phyloP scores from a whole-genome alignment of 2,113 vertebrate genomes.

The Triplophysa rosa region DNA sequence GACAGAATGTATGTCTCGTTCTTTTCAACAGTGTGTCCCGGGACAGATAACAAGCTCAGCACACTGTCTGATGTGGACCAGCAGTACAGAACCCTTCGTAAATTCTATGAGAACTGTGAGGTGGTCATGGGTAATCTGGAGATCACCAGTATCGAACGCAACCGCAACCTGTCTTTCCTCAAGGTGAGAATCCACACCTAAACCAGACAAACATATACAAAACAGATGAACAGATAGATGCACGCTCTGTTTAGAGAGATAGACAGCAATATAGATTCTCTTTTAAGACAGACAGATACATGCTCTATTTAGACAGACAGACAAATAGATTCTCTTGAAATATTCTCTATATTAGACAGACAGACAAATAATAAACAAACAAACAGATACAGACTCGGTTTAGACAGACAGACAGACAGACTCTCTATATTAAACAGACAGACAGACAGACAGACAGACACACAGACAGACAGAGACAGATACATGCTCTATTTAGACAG shows the following conservation, averaged over 20 bases:
- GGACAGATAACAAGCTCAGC: constrained; percentile 97
- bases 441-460: no score
- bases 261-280: no score
- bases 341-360: background rate
- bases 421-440: no score
- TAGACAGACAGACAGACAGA: background rate
- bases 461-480: no score
- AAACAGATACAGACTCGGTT: background rate
- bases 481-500: no score
- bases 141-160: constrained; percentile 96
- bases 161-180: constrained; percentile 93
- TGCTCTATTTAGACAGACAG: background rate
- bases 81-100: constrained; percentile 92
- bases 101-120: constrained; percentile 97
- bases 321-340: background rate
- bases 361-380: background rate
- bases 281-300: background rate
- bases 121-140: constrained; percentile 98
- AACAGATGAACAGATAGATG: background rate
- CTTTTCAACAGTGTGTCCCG: constrained; percentile 84
- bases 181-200: constrained; percentile 73
- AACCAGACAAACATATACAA: background rate
- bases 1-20: background rate
- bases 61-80: constrained; percentile 95
- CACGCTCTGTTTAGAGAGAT: background rate